Evolutionary conservation across 2,113 vertebrate species (phyloP).

Genomic region (Macrotis lagotis): DNA sequence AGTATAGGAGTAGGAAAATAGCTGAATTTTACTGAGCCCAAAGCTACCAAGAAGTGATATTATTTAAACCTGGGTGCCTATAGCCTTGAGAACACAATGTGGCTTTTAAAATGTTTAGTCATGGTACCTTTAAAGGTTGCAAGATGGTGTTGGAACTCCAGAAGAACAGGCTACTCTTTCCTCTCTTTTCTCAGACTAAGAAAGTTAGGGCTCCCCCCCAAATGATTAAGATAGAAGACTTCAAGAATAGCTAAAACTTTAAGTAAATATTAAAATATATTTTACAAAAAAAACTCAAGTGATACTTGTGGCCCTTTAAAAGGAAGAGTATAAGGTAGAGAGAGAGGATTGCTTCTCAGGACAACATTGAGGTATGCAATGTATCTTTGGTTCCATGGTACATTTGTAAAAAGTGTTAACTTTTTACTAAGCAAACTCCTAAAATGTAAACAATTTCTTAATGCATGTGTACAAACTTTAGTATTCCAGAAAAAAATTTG

Average conservation of each 20-base stretch:
- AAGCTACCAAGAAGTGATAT: constrained; percentile 19
- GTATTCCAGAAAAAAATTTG: constrained; percentile 24
- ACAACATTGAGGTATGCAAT: not conserved
- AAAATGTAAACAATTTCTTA: constrained; percentile 14
- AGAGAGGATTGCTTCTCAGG: not conserved
- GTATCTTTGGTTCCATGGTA: not conserved
- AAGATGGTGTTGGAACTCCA: not conserved
- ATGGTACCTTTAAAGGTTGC: not conserved
- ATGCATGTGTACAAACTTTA: constrained; percentile 17
- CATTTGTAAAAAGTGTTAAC: not conserved
- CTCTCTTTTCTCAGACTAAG: not conserved
- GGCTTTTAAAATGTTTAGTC: constrained; percentile 31
- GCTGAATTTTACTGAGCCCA: constrained; percentile 3
- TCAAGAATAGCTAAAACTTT: constrained; percentile 16
- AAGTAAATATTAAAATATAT: not conserved
- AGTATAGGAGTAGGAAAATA: not conserved
- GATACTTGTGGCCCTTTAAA: not conserved
- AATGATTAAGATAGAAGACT: constrained; percentile 23
- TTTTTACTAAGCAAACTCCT: not conserved
- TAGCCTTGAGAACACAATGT: not conserved
- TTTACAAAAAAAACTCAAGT: not conserved
- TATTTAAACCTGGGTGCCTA: not conserved
- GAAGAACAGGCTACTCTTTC: not conserved
- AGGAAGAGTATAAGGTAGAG: not conserved
- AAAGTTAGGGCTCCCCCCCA: not conserved